Base-by-base conservation (phyloP, 2,888 invertebrate species). In the Cheilosia variabilis region DNA sequence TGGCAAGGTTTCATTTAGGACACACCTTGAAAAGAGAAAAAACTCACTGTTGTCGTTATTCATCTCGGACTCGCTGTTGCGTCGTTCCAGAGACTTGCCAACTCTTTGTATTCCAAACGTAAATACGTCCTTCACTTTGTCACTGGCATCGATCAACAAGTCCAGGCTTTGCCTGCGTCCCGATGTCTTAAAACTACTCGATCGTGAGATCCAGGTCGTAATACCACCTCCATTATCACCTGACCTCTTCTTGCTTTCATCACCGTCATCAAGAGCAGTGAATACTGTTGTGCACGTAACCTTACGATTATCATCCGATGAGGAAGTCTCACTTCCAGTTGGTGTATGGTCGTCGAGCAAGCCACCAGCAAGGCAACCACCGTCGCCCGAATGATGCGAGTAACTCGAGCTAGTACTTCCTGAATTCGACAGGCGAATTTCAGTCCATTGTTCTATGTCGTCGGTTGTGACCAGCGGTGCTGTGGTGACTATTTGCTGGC, bases 101-200 rank as follows among this genome's bases (percentile, higher is more conserved):
- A 95, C 93, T 93, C 93, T 95, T 93, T 95, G 95, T 91, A 95
- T 95, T 90, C 96, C 96, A 90, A 96, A 96, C 71, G 93, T 94
- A 88, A 96, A 95, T 89, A 96, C 95, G 92, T 96, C 97, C 91
- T 96, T 96, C 83, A 97, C 95, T 89, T 95, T 95, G 91, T 96
- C 96, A 45, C 96, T 95, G 0, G 96, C 96, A 87, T 96, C 96
- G 90, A 96, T 93, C 27, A 96, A 90, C 80, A 96, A 95, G 89
- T 97, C 96, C 41, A 97, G 92, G 87, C 96, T 96, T 91, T 96
- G 96, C 27, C 96, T 92, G 63, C 96, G 93, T 76, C 91, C 89
- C 19, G 89, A 89, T 37, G 87, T 87, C 87, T 91, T 92, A 82
- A 92, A 90, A 88, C 92, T 92, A 69, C 91, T 92, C 58, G 92